Evolutionary conservation across 1,140 invertebrate genomes (phyloP), one percentile per base, ranked within the genome.

Genomic region (Aphelenchoides fujianensis): DNA sequence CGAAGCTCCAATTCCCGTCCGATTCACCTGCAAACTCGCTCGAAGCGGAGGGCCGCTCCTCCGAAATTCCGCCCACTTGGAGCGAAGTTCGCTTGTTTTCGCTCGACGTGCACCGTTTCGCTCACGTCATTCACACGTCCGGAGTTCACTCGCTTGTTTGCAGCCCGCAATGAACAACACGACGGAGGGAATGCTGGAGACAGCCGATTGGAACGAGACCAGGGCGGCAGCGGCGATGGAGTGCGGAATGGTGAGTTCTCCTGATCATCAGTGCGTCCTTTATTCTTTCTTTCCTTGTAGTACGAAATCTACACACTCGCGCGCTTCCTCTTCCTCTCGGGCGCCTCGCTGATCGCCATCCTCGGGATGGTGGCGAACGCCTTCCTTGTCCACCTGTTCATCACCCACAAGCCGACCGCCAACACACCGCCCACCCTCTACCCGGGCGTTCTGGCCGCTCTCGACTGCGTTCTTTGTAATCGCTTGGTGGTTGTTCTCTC

Each of bases 381-480:
- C 2, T 69, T 84, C 23, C 70, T 82, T 1, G 57, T 77, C 12
- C 72, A 71, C 36, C 48, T 71, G 32, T 52, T 82, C n/a, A 82
- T 84, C 48, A 68, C 74, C 5, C 68, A 72, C 7, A 61, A 71
- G 31, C n/a, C n/a, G n/a, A 35, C 28, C 23, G 28, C 67, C 9
- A 82, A 79, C 35, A 83, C 82, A 12, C 79, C 80, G 30, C 74
- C 81, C 9, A 82, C 81, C 7, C 62, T 82, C 9, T 82, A 82
- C 72, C 81, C 80, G 48, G 59, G 71, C 27, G 69, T 79, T 9
- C 67, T 82, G 9, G 80, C 81, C 2, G 59, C 81, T n/a, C 64
- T 82, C 19, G 81, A n/a, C n/a, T n/a, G n/a, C n/a, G n/a, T n/a
- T n/a, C n/a, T n/a, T n/a, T n/a, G n/a, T n/a, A n/a, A n/a, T n/a